Percentiles rank a stretch among this genome's conserved stretches.
Conservation (phyloP, 2,888 invertebrate genomes). For the Stenichneumon culpator region DNA sequence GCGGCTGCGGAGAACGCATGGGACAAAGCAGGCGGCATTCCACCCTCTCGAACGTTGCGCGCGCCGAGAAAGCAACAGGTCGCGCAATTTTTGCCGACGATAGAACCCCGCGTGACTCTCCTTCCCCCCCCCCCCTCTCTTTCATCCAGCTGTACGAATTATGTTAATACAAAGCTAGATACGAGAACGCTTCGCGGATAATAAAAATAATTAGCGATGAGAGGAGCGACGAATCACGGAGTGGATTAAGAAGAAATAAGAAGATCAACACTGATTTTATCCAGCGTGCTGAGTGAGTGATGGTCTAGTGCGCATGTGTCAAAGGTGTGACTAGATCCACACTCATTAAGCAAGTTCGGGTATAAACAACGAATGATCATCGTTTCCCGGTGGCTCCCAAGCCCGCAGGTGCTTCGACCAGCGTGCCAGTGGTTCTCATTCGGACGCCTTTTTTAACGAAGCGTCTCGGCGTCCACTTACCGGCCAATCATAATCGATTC, state of each 20-base stretch:
- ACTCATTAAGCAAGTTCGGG: slow-evolving; percentile 91
- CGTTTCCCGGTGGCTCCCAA: slow-evolving; percentile 13
- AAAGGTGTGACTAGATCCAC: slow-evolving; percentile 94
- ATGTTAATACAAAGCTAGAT: not conserved
- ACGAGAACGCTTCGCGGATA: not conserved
- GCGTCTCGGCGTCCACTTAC: slow-evolving; percentile 29
- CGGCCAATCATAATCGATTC: slow-evolving; percentile 62
- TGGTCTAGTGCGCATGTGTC: slow-evolving; percentile 89
- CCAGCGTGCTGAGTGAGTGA: slow-evolving; percentile 89
- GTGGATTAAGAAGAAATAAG: slow-evolving; percentile 48
- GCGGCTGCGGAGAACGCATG: slow-evolving; percentile 12
- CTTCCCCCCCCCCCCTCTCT: no score
- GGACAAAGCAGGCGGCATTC: slow-evolving; percentile 43
- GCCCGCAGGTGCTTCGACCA: slow-evolving; percentile 46
- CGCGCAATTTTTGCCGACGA: slow-evolving; percentile 35
- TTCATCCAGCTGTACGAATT: not conserved
- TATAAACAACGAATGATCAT: slow-evolving; percentile 69
- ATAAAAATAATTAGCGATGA: not conserved
- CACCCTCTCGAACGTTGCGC: slow-evolving; percentile 7
- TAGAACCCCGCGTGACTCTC: slow-evolving; percentile 20
- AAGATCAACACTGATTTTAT: slow-evolving; percentile 53
- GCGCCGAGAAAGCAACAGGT: slow-evolving; percentile 65
- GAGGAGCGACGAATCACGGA: not conserved
- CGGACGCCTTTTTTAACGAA: not conserved
- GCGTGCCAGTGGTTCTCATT: slow-evolving; percentile 50